Evolutionary conservation across 2,113 vertebrate genomes (phyloP), one percentile per base, ranked within the genome.

Genomic region (Syngnathoides biaculeatus): DNA sequence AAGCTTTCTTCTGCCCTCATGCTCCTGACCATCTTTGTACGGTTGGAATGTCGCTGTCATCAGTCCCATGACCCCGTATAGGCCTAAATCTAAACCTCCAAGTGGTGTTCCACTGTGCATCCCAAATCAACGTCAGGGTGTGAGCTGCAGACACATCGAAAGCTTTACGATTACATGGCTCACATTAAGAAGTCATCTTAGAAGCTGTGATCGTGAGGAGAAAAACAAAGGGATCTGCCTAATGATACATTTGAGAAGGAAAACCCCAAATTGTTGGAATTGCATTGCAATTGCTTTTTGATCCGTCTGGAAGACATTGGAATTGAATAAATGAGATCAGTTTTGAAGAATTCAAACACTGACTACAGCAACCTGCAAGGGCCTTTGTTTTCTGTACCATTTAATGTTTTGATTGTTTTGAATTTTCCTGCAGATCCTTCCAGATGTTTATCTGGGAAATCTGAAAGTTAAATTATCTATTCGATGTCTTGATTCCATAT

Each of bases 361-460:
- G 2, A 24, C 2, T 6, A 24, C 52, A 2, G 10, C 8, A 55
- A 17, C 52, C 42, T 1, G 42, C 42, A 11, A 43, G 24, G 4
- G 48, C 6, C 22, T 24, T 40, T 42, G 11, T 43, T 50, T 27
- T 42, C 26, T 20, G 11, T 17, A 64, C 27, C 17, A 12, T 65
- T 52, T 55, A 43, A 43, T 30, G n/a, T 2, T 47, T 19, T 17
- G 5, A 15, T 19, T 12, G 6, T 0, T 65, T 19, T 75, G 0
- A 0, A 27, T 19, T 12, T 38, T 55, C 68, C 26, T 75, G 10
- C 80, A 96, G 95, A 92, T 97, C 82, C 92, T 97, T 70, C 92
- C 95, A 30, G 91, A 93, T 81, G 91, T 96, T 59, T 97, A 93
- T 81, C 91, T 95, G 70, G 94, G 93, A 81, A 95, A 92, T 89